These are phyloP conservation scores for Drosophila hamatofila DNA, from an alignment of 2,888 invertebrate species.

Conservation along the genomic window DNA sequence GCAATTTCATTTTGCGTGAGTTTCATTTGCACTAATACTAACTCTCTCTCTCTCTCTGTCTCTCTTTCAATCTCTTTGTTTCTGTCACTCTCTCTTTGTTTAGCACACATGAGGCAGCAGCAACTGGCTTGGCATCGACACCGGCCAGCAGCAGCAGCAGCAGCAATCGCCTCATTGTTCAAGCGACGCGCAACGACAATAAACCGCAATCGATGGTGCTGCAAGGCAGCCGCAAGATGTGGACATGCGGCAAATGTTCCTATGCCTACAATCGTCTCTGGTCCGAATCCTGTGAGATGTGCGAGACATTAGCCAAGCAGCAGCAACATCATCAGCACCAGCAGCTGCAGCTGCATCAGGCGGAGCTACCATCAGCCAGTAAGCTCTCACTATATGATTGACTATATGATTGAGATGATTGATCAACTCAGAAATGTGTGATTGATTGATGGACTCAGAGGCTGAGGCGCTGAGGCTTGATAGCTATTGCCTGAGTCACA, in stretches of 20 bases:
- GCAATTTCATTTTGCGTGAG: conserved; percentile 8
- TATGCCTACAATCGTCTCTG: conserved; percentile 94
- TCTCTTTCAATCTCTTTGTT: not conserved
- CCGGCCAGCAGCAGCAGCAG: conserved; percentile 21
- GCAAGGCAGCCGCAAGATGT: conserved; percentile 87
- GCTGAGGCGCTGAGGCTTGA: not conserved
- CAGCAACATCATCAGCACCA: conserved; percentile 34
- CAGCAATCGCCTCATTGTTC: conserved; percentile 44
- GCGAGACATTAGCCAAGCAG: conserved; percentile 85
- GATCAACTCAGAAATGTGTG: not conserved
- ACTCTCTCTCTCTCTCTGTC: not conserved
- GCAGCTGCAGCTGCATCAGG: conserved; percentile 27
- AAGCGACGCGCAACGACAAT: conserved; percentile 79
- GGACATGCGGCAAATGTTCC: conserved; percentile 95
- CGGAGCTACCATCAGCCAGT: conserved; percentile 38
- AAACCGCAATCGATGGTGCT: conserved; percentile 72
- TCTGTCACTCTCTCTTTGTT: not conserved
- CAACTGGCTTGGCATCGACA: conserved; percentile 9
- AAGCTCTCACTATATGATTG: conserved; percentile 1
- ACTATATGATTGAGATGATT: not conserved
- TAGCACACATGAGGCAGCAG: conserved; percentile 41
- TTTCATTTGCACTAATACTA: not conserved
- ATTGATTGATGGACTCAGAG: not conserved
- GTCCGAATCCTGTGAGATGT: conserved; percentile 93
- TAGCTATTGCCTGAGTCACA: not conserved